Evolutionary conservation across 2,113 vertebrate species (phyloP).

Genomic region (Oryzias melastigma): DNA sequence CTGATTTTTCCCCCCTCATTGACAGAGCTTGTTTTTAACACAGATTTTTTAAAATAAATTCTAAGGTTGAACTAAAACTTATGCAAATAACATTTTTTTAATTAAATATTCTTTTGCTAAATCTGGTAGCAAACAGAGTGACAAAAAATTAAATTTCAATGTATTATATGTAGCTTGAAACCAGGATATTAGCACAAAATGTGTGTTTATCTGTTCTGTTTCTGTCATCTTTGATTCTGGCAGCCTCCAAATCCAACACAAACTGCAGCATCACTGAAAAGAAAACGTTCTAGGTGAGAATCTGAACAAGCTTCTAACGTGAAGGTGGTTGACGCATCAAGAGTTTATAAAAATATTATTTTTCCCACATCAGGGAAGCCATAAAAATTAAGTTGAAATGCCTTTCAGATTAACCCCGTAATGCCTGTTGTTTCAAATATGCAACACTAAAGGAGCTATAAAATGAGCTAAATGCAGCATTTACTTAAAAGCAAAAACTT

Average conservation of each 20-base stretch:
- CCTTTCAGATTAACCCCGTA: too few species aligned
- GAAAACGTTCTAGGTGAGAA: constrained; percentile 39
- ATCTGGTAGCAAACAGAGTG: not conserved
- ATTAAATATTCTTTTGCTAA: not conserved
- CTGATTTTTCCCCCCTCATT: constrained; percentile 2
- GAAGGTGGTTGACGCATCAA: constrained; percentile 43
- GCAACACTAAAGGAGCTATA: too few species aligned
- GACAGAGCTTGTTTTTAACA: too few species aligned
- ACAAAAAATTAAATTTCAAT: constrained; percentile 5
- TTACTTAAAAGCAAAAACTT: too few species aligned
- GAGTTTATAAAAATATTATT: constrained; percentile 46
- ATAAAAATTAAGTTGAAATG: constrained; percentile 28
- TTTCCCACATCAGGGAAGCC: constrained; percentile 34
- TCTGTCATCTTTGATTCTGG: constrained; percentile 37
- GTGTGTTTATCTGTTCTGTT: constrained; percentile 2
- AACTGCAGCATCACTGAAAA: constrained; percentile 57
- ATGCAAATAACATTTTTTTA: not conserved
- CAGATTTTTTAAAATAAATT: too few species aligned
- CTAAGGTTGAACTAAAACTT: too few species aligned
- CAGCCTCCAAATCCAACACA: constrained; percentile 32
- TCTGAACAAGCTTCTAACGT: constrained; percentile 37
- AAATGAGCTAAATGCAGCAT: too few species aligned
- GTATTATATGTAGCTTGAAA: constrained; percentile 22
- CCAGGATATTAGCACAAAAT: constrained; percentile 16
- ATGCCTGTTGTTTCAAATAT: too few species aligned